Percentiles rank a stretch among this genome's conserved stretches.
phyloP scores from a whole-genome alignment of 2,113 vertebrate species.

The Trogon surrucura region DNA sequence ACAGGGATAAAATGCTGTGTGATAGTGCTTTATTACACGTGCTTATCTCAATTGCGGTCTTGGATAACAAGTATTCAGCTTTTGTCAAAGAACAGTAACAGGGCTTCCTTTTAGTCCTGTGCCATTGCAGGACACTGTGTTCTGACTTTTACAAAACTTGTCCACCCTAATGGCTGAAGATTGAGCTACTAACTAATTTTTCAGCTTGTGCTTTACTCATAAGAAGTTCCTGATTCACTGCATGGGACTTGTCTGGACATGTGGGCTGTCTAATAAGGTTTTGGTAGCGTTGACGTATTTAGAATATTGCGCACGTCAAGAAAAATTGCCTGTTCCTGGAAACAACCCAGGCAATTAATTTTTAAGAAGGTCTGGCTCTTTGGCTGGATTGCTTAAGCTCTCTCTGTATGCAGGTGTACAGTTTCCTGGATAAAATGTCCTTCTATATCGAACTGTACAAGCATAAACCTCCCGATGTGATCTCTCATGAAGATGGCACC shows the following conservation, averaged over 20 bases:
- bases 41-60: neutral
- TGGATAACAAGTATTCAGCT: neutral
- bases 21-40: neutral
- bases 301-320: neutral
- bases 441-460: slow-evolving; percentile 95
- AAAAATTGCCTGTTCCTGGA: neutral
- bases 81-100: neutral
- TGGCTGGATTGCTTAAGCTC: neutral
- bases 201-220: neutral
- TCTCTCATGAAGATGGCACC: slow-evolving; percentile 92
- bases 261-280: neutral
- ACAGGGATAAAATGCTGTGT: neutral
- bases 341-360: neutral
- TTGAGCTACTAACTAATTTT: neutral
- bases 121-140: neutral
- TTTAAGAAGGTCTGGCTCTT: neutral
- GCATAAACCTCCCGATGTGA: slow-evolving; percentile 89
- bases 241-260: neutral
- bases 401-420: slow-evolving; percentile 86
- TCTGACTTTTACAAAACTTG: neutral
- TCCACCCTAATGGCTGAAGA: neutral
- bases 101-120: neutral
- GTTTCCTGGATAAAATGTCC: slow-evolving; percentile 96
- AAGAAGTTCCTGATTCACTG: neutral
- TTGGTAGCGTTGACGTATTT: neutral